phyloP scores from a whole-genome alignment of 2,888 invertebrate genomes.

The Eurois occulta region DNA sequence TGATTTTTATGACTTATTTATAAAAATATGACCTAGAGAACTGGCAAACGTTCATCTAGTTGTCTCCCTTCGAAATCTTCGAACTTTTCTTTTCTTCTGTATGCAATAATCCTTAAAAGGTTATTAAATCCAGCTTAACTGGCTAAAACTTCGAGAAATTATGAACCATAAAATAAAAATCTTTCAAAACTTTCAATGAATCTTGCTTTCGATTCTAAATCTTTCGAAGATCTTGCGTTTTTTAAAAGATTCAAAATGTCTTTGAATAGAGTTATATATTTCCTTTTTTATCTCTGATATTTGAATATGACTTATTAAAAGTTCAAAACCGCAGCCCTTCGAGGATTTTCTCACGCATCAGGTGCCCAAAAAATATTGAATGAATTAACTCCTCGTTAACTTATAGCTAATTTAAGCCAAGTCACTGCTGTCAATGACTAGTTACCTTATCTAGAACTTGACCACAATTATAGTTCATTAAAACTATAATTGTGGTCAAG shows the following conservation, averaged over 20 bases:
- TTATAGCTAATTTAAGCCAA: not conserved
- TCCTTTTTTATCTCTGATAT: not conserved
- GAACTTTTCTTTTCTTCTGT: not conserved
- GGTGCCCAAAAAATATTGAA: not conserved
- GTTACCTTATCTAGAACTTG: too few relatives aligned
- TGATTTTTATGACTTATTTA: not conserved
- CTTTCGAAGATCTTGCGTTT: not conserved
- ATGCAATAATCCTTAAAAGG: not conserved
- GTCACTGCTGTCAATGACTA: conserved; percentile 31
- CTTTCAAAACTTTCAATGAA: conserved; percentile 14
- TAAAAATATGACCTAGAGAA: not conserved
- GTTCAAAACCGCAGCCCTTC: not conserved
- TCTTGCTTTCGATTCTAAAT: conserved; percentile 9
- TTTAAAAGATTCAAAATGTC: conserved; percentile 12
- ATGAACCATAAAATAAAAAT: conserved; percentile 16
- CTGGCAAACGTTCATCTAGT: not conserved
- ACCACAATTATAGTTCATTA: too few relatives aligned
- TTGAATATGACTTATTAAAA: not conserved
- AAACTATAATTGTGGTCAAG: conserved; percentile 20
- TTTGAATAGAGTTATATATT: not conserved
- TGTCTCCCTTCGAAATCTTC: not conserved
- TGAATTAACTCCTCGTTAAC: conserved; percentile 14
- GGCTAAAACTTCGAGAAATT: conserved; percentile 18
- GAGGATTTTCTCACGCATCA: not conserved
- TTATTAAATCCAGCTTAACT: conserved; percentile 1